phyloP scores from a whole-genome alignment of 2,797 vertebrate genomes.

The Eurystomus glaucurus region DNA sequence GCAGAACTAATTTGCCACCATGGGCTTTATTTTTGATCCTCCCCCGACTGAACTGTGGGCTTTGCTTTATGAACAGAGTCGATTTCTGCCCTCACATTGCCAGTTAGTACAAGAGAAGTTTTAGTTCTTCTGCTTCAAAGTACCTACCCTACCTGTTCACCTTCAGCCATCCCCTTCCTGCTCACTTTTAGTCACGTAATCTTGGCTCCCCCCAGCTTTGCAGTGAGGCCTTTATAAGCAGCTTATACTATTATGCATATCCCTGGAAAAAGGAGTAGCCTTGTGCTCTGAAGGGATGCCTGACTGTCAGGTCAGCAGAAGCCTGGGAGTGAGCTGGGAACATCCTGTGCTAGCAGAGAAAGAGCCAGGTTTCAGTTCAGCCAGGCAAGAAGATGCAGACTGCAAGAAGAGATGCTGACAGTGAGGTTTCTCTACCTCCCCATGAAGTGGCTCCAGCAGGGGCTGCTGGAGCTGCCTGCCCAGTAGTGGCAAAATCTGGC shows the following conservation, averaged over 20 bases:
- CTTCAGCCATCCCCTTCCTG: constrained; percentile 1
- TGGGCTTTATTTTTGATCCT: not conserved
- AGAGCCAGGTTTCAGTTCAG: not conserved
- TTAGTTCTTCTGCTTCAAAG: not conserved
- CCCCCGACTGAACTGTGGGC: not conserved
- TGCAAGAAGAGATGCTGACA: constrained; percentile 20
- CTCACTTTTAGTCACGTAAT: constrained; percentile 57
- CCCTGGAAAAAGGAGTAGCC: constrained; percentile 42
- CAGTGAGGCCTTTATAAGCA: constrained; percentile 37
- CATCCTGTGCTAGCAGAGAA: constrained; percentile 6
- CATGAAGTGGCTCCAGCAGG: constrained; percentile 88
- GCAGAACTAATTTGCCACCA: not conserved
- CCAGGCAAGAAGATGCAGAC: not conserved
- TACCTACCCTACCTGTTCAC: constrained; percentile 18
- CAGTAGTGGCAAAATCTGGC: constrained; percentile 89
- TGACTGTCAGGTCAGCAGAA: constrained; percentile 31
- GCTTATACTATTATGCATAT: constrained; percentile 51
- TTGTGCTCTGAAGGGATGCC: not conserved
- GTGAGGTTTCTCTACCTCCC: constrained; percentile 89
- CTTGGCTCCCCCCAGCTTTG: constrained; percentile 31
- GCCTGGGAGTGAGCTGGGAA: not conserved
- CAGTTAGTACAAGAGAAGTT: not conserved
- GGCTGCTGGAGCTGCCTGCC: constrained; percentile 85
- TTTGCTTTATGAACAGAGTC: not conserved
- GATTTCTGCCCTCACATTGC: not conserved